Percentiles rank a stretch among this genome's conserved stretches.
Evolutionary conservation across 2,113 vertebrate genomes (phyloP).

Genomic region (Cathartes aura): DNA sequence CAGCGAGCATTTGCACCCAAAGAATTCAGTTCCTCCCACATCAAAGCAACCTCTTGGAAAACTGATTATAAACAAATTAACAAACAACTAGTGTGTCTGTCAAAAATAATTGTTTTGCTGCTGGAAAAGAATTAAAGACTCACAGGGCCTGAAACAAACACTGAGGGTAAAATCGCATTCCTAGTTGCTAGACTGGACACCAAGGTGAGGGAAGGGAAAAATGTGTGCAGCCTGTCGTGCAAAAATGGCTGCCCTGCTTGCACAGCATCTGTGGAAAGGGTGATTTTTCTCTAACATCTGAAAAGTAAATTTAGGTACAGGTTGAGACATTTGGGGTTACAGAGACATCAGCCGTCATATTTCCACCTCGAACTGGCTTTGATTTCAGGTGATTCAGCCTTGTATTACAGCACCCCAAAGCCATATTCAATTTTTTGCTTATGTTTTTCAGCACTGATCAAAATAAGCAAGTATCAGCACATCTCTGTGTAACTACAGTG

Average conservation of each 20-base stretch:
- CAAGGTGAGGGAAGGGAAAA: not conserved
- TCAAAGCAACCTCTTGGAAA: constrained; percentile 33
- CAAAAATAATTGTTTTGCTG: constrained; percentile 25
- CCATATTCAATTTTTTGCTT: not conserved
- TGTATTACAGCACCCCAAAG: not conserved
- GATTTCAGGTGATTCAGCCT: not conserved
- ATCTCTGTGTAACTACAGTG: not conserved
- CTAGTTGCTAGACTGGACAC: not conserved
- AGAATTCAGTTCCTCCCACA: constrained; percentile 46
- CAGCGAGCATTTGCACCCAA: not conserved
- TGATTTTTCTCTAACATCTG: not conserved
- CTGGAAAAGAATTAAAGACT: not conserved
- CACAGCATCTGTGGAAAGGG: not conserved
- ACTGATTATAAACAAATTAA: constrained; percentile 51
- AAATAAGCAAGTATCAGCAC: not conserved
- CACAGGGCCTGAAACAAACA: not conserved
- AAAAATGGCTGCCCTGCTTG: not conserved
- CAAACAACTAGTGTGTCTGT: constrained; percentile 9
- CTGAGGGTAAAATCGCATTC: not conserved
- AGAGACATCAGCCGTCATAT: not conserved
- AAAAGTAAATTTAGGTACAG: not conserved
- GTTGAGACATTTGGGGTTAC: not conserved
- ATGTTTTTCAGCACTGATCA: not conserved
- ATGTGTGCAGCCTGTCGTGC: too few species aligned
- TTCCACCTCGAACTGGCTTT: not conserved